phyloP scores from a whole-genome alignment of 2,797 vertebrate genomes.

The Urocyon cinereoargenteus region DNA sequence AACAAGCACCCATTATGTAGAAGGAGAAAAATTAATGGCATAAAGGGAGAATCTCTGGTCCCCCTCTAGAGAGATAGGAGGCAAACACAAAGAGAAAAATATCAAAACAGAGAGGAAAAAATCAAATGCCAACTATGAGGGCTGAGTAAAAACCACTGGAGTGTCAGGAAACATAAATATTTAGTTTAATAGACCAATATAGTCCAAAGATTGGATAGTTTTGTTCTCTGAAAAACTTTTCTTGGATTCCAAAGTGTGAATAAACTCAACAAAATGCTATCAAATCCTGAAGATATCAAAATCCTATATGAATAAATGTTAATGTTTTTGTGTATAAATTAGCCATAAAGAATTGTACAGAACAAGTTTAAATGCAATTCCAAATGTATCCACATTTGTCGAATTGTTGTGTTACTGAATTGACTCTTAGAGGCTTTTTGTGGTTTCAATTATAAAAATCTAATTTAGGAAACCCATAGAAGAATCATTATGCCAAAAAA shows the following conservation, averaged over 20 bases:
- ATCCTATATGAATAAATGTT: background rate
- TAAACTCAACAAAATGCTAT: background rate
- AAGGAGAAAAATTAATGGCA: background rate
- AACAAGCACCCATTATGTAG: background rate
- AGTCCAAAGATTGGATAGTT: background rate
- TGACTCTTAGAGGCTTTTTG: background rate
- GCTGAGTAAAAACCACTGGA: background rate
- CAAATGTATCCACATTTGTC: slow-evolving; percentile 26
- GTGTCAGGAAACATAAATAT: background rate
- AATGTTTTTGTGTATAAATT: background rate
- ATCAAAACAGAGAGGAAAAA: background rate
- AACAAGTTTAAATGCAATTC: slow-evolving; percentile 34
- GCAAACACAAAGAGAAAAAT: background rate
- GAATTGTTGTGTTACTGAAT: slow-evolving; percentile 29
- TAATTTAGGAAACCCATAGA: background rate
- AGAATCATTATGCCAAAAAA: background rate
- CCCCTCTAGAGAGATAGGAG: background rate
- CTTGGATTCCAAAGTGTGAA: background rate
- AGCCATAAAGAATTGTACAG: background rate
- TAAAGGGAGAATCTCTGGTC: background rate
- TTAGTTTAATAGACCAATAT: background rate
- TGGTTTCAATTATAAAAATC: slow-evolving; percentile 25
- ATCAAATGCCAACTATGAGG: background rate
- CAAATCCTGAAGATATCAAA: slow-evolving; percentile 39
- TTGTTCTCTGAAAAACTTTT: background rate